A percentile compares a stretch with the other conserved stretches of the same genome.
phyloP scores from a whole-genome alignment of 1,140 invertebrate species.

The Pararge aegeria region DNA sequence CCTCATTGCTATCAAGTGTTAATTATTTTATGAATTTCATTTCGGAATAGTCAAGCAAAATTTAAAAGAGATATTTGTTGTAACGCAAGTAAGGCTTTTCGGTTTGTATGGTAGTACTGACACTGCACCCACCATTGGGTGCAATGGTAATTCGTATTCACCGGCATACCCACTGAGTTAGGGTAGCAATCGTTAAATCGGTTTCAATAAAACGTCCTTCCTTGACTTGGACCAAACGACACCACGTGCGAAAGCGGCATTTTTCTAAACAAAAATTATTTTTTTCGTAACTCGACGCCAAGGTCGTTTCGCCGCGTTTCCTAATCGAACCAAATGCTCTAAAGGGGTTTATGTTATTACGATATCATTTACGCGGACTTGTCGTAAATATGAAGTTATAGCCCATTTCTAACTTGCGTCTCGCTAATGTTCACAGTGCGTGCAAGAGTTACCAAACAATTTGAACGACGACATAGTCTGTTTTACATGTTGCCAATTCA shows the following conservation, averaged over 20 bases:
- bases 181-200: too few species aligned
- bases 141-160: too few species aligned
- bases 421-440: constrained; percentile 23
- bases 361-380: constrained; percentile 11
- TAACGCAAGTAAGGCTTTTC: too few species aligned
- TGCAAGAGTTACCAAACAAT: constrained; percentile 19
- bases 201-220: too few species aligned
- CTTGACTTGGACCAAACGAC: not conserved
- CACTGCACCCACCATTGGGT: too few species aligned
- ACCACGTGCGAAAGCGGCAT: constrained; percentile 13
- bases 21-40: too few species aligned
- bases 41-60: too few species aligned
- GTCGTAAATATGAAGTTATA: constrained; percentile 20
- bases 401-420: constrained; percentile 2
- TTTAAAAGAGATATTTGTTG: too few species aligned
- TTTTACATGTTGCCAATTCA: constrained; percentile 14
- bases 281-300: constrained; percentile 11
- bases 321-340: constrained; percentile 1
- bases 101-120: too few species aligned
- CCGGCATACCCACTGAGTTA: too few species aligned
- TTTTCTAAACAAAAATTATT: constrained; percentile 12
- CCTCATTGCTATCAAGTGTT: too few species aligned
- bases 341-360: constrained; percentile 5
- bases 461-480: constrained; percentile 8
- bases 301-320: constrained; percentile 3